phyloP scores from a whole-genome alignment of 2,888 invertebrate species.

The Drosophila peninsularis region DNA sequence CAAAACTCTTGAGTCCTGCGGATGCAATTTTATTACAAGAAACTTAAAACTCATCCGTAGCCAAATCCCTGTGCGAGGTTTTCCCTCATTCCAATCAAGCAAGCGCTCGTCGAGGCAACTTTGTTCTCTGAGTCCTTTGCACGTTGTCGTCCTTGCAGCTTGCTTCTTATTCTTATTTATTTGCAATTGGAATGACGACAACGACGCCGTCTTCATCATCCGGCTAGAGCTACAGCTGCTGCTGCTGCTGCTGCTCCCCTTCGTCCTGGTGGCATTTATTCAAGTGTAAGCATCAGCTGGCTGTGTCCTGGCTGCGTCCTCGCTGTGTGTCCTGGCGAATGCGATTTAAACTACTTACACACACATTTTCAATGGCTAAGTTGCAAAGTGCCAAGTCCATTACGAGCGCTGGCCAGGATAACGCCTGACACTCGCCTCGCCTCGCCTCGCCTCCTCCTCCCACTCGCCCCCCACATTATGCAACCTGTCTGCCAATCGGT shows the following conservation, averaged over 20 bases:
- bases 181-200: conserved; percentile 75
- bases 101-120: conserved; percentile 38
- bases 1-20: conserved; percentile 22
- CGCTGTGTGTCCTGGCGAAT: conserved; percentile 52
- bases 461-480: conserved; percentile 31
- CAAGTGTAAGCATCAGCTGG: conserved; percentile 77
- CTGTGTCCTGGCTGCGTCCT: conserved; percentile 22
- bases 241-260: conserved; percentile 27
- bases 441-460: background rate
- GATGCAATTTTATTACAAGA: conserved; percentile 75
- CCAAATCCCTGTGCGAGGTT: conserved; percentile 24
- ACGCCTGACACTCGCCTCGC: conserved; percentile 53
- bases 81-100: background rate
- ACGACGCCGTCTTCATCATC: conserved; percentile 66
- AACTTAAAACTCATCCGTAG: conserved; percentile 68
- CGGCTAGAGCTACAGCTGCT: conserved; percentile 19
- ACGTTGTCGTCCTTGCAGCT: conserved; percentile 56
- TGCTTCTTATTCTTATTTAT: conserved; percentile 76
- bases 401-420: conserved; percentile 64
- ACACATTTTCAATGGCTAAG: conserved; percentile 78
- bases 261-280: conserved; percentile 72
- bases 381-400: conserved; percentile 78
- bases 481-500: conserved; percentile 70
- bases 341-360: conserved; percentile 81
- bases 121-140: conserved; percentile 31